Percentiles rank a stretch among this genome's conserved stretches.
Evolutionary conservation across 2,888 invertebrate genomes (phyloP).

Genomic region (Thymelicus lineola): DNA sequence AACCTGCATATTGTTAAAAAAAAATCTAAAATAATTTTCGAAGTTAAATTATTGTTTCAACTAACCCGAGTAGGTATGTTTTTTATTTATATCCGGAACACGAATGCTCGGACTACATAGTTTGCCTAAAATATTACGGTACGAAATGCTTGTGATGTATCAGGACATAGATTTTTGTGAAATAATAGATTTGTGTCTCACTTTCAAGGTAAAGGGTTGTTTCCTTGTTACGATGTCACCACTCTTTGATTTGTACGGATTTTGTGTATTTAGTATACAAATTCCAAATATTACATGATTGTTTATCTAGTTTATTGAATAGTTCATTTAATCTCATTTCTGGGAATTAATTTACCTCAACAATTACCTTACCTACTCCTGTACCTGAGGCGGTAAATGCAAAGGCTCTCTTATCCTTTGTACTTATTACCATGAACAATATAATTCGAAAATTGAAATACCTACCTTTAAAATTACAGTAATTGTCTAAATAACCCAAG

Average conservation of each 20-base stretch:
- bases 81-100: conserved; percentile 1
- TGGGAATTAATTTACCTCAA: too few species aligned
- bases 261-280: neutral
- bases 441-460: too few species aligned
- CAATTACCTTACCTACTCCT: too few species aligned
- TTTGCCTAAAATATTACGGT: neutral
- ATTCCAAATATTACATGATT: neutral
- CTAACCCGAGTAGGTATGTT: neutral
- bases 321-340: too few species aligned
- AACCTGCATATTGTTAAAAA: neutral
- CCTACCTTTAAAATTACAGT: too few species aligned
- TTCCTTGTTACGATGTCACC: conserved; percentile 33
- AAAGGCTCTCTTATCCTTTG: too few species aligned
- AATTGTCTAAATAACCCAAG: too few species aligned
- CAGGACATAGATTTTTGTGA: conserved; percentile 27
- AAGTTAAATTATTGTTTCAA: neutral
- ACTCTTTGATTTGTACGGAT: neutral
- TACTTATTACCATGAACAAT: too few species aligned
- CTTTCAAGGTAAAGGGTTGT: conserved; percentile 65
- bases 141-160: conserved; percentile 9
- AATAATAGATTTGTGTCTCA: conserved; percentile 62
- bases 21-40: neutral
- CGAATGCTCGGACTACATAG: conserved; percentile 22
- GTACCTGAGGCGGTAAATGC: too few species aligned
- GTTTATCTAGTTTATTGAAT: neutral